Evolutionary conservation across 92 coral and sea anemone species (phyloP), one percentile per base, ranked within the genome.

Genomic region (Porites rus): DNA sequence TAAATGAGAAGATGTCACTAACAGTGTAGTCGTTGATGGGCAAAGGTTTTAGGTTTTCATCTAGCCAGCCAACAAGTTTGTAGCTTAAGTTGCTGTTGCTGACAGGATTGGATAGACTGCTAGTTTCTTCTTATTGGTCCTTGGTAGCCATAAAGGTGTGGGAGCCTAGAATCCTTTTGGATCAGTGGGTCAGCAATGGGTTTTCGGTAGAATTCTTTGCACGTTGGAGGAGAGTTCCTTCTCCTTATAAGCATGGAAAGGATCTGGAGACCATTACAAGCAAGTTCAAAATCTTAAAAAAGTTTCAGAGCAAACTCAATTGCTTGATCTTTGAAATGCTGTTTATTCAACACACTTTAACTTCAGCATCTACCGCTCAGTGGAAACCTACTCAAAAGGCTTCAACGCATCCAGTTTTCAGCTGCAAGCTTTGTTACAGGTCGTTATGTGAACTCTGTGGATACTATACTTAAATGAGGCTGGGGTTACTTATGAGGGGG

Each of bases 101-200:
- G 84, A 86, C 43, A 77, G 83, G 31, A 86, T 86, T 3, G 89
- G 86, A 10, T 80, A 79, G 61, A 82, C 31, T 12, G 88, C 87
- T n/a, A 73, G 67, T 10, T 69, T 59, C 60, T 25, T 53, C 68
- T 79, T 87, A 78, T 87, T 83, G 31, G 82, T 81, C 43, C 82
- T 75, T 18, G 91, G 83, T 7, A 87, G 54, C 86, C 90, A 28
- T 87, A 87, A 14, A 87, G 65, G 24, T 87, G 87, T 28, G 83
- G 78, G 18, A 82, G 87, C 20, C 87, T 81, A 2, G 91, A 88
- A 74, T 87, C 86, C 56, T 75, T 81, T 60, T 82, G 91, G 72
- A 65, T 69, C n/a, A 88, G 20, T 76, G 82, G 75, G 69, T 81
- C 84, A 10, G 83, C 87, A 18, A 81, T 82, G 76, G 59, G 12